Evolutionary conservation across 2,797 vertebrate species (phyloP).

Genomic region (Phrynocephalus vlangalii): DNA sequence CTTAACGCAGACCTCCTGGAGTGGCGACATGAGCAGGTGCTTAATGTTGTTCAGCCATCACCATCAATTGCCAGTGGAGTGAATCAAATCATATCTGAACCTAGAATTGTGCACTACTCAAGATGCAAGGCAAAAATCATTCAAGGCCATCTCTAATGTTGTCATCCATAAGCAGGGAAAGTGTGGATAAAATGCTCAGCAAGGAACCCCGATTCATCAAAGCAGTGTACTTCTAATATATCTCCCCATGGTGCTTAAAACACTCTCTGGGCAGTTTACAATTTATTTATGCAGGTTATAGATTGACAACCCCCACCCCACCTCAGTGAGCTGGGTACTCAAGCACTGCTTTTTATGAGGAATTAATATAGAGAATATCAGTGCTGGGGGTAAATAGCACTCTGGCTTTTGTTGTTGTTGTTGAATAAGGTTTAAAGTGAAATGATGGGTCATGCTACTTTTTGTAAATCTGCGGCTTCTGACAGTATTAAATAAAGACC

Average conservation of each 20-base stretch:
- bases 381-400: background rate
- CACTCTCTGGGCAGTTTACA: too few relatives aligned
- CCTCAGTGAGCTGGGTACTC: too few relatives aligned
- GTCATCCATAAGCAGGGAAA: slow-evolving; percentile 2
- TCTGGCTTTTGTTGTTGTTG: too few relatives aligned
- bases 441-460: slow-evolving; percentile 3
- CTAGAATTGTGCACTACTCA: background rate
- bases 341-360: slow-evolving; percentile 1
- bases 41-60: background rate
- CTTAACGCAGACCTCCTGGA: background rate
- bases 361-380: slow-evolving; percentile 15
- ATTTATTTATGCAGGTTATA: too few relatives aligned
- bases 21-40: background rate
- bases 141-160: slow-evolving; percentile 16
- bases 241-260: too few relatives aligned
- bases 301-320: too few relatives aligned
- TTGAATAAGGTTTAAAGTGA: background rate
- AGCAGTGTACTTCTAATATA: too few relatives aligned
- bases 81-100: slow-evolving; percentile 29
- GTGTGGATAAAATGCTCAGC: background rate
- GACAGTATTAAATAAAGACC: slow-evolving; percentile 13
- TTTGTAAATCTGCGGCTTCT: slow-evolving; percentile 3
- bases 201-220: background rate
- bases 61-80: background rate
- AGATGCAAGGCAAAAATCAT: slow-evolving; percentile 5